A percentile compares a stretch with the other conserved stretches of the same genome.
phyloP scores from a whole-genome alignment of 2,797 vertebrate genomes.

The Chelonia mydas region DNA sequence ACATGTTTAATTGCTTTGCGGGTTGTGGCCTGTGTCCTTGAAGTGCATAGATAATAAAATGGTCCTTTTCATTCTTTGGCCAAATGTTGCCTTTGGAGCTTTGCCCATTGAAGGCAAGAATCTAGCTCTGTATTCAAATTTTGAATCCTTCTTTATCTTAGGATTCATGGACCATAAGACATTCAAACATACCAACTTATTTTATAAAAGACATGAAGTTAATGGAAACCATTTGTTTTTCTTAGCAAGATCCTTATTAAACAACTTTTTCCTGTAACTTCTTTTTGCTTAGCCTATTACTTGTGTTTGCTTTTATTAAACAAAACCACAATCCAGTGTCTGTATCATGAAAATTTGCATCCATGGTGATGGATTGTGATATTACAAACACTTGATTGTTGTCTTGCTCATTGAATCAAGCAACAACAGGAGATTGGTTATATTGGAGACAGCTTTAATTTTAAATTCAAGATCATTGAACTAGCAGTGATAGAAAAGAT shows the following conservation, averaged over 20 bases:
- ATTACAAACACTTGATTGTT: conserved; percentile 24
- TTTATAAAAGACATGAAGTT: not conserved
- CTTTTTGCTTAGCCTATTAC: not conserved
- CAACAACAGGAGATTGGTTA: not conserved
- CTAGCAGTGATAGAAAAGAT: conserved; percentile 20
- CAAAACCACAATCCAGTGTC: not conserved
- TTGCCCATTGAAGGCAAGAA: not conserved
- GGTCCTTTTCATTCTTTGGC: not conserved
- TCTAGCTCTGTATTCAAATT: not conserved
- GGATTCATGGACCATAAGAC: not conserved
- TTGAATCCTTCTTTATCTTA: not conserved
- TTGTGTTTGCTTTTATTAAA: conserved; percentile 20
- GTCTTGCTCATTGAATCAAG: conserved; percentile 21
- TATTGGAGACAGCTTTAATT: conserved; percentile 1
- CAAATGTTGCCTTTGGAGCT: not conserved
- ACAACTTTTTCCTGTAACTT: not conserved
- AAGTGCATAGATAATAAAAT: not conserved
- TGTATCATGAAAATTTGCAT: conserved; percentile 35
- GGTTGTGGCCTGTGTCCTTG: not conserved
- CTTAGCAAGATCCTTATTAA: not conserved
- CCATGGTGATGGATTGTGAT: conserved; percentile 8
- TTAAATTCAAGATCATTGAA: conserved; percentile 24
- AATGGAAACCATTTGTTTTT: not conserved
- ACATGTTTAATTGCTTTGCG: not conserved
- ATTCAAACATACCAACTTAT: not conserved